Base-by-base conservation (phyloP, 2,797 vertebrate genomes). In the Alca torda region DNA sequence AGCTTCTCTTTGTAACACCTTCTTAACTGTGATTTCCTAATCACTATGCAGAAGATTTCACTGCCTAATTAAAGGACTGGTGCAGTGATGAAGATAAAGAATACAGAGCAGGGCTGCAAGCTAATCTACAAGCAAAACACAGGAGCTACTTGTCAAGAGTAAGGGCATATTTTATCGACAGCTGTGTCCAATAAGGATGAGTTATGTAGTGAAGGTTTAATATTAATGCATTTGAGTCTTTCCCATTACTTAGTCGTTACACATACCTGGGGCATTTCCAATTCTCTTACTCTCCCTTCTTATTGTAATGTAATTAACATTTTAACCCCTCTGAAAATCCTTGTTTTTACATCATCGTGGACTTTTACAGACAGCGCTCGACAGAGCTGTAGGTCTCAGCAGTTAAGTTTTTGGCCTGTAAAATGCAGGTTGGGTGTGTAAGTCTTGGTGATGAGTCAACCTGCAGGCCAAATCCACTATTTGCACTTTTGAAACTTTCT, bases 21-120 rank as follows among this genome's bases (percentile, higher is more conserved):
- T 98, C 97, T 97, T 98, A 97, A 96, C 96, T 96, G 87, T 97
- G 97, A 97, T 97, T 98, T 98, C 87, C 97, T 98, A 98, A 98
- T 98, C 96, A 96, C 95, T 98, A 98, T 98, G 98, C 98, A 98
- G 97, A 98, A 97, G 97, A 98, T 97, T 97, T 97, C 94, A 90
- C 96, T 96, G 91, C 95, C 97, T 98, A 98, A 98, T 98, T 98
- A 98, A 98, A 98, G 95, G 90, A 95, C 94, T 98, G 97, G 97
- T 97, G 96, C 97, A 97, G 97, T 97, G 98, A 98, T 97, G 97
- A 98, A 98, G 97, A 98, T 98, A 97, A 98, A 98, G 98, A 98
- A 98, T 98, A 97, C 96, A 97, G 97, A 98, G 89, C 96, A 98
- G 98, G 89, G 85, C 95, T 91, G 96, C 85, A 91, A 97, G 95